A percentile compares a stretch with the other conserved stretches of the same genome.
These are phyloP conservation scores for Platyscelio sp. DNA, from an alignment of 2,888 invertebrate species.

Conservation along the genomic window DNA sequence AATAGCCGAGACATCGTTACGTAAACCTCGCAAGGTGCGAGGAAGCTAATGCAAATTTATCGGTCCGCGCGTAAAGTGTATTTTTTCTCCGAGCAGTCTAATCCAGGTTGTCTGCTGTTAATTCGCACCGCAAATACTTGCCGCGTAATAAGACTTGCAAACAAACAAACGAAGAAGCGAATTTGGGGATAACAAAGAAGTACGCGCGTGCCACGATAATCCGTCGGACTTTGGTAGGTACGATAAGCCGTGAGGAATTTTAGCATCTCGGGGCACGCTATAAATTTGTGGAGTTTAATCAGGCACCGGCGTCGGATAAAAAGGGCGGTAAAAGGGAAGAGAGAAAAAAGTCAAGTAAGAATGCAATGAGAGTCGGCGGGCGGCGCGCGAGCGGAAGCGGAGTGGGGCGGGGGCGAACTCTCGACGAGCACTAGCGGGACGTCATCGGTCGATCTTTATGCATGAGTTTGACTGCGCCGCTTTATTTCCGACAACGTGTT, in stretches of 20 bases:
- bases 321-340: slow-evolving; percentile 30
- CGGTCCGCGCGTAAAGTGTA: slow-evolving; percentile 5
- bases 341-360: slow-evolving; percentile 38
- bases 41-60: slow-evolving; percentile 61
- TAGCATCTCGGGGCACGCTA: slow-evolving; percentile 56
- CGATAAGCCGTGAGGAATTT: slow-evolving; percentile 69
- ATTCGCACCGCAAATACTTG: slow-evolving; percentile 59
- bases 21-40: slow-evolving; percentile 45
- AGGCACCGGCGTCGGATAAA: slow-evolving; percentile 51
- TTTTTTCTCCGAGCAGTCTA: slow-evolving; percentile 30
- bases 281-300: slow-evolving; percentile 69
- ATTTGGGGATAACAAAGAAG: slow-evolving; percentile 57
- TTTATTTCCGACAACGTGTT: slow-evolving; percentile 77
- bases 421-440: slow-evolving; percentile 12
- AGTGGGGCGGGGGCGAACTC: background rate
- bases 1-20: slow-evolving; percentile 35
- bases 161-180: slow-evolving; percentile 42
- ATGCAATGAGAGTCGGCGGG: too few relatives aligned
- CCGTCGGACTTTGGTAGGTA: slow-evolving; percentile 39
- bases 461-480: slow-evolving; percentile 73
- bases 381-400: background rate
- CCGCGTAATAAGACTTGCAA: slow-evolving; percentile 50
- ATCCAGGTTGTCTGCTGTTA: slow-evolving; percentile 47
- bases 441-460: slow-evolving; percentile 73
- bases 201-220: slow-evolving; percentile 64